phyloP scores from a whole-genome alignment of 2,888 invertebrate genomes.

The Lysandra coridon region DNA sequence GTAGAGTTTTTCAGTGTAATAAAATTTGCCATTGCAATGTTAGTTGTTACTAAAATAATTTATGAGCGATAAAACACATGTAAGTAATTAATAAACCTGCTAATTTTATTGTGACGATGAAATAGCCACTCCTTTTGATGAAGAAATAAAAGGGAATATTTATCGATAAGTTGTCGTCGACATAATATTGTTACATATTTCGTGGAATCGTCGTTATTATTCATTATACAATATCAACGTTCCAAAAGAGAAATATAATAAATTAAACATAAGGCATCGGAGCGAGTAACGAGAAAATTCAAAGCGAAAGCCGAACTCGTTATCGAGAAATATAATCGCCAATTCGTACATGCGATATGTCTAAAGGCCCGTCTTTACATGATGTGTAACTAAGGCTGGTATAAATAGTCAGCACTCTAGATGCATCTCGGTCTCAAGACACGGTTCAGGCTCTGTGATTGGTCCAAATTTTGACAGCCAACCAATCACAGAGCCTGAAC shows the following conservation, averaged over 20 bases:
- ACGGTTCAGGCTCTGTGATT: too few species aligned
- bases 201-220: neutral
- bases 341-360: neutral
- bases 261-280: slow-evolving; percentile 26
- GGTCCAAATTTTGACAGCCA: too few species aligned
- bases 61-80: neutral
- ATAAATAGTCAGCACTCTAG: too few species aligned
- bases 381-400: too few species aligned
- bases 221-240: slow-evolving; percentile 4
- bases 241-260: slow-evolving; percentile 25
- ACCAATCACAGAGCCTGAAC: too few species aligned
- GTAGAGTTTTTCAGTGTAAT: too few species aligned
- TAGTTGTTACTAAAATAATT: neutral
- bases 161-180: neutral
- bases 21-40: neutral
- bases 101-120: neutral
- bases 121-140: neutral
- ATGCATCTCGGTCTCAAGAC: too few species aligned
- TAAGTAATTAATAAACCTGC: neutral
- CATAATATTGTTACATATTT: neutral
- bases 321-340: neutral
- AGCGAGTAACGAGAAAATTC: slow-evolving; percentile 18
- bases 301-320: slow-evolving; percentile 23
- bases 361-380: neutral
- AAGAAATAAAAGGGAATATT: neutral